phyloP scores from a whole-genome alignment of 2,797 vertebrate genomes.

The Enteromius thamalakanensis region DNA sequence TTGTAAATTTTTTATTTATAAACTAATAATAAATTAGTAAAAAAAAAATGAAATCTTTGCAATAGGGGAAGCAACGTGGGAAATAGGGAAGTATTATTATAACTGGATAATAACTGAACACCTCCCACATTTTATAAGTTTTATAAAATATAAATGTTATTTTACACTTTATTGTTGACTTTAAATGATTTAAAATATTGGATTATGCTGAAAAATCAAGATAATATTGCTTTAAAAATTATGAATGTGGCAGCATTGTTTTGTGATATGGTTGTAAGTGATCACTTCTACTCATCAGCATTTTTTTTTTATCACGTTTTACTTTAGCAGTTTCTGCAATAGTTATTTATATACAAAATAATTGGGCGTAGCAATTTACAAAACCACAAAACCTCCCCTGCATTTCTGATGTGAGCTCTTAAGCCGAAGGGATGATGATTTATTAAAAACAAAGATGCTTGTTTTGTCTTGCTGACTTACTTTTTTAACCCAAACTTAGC shows the following conservation, averaged over 20 bases:
- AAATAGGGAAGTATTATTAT: neutral
- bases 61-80: neutral
- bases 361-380: neutral
- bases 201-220: neutral
- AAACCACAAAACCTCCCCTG: slow-evolving; percentile 8
- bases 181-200: neutral
- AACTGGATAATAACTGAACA: neutral
- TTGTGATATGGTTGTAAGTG: neutral
- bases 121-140: neutral
- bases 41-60: neutral
- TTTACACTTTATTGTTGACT: neutral
- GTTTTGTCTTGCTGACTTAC: neutral
- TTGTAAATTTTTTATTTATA: too few relatives aligned
- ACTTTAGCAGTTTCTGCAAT: neutral
- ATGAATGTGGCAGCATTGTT: neutral
- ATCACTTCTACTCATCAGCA: neutral
- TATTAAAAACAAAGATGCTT: slow-evolving; percentile 13
- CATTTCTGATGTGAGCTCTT: slow-evolving; percentile 13
- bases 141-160: neutral
- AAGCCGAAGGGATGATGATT: neutral
- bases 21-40: too few relatives aligned
- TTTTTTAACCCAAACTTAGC: neutral
- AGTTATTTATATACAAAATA: slow-evolving; percentile 15
- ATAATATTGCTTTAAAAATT: neutral
- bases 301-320: neutral